Conservation (phyloP, 1,140 invertebrate species). For the Cydia splendana region DNA sequence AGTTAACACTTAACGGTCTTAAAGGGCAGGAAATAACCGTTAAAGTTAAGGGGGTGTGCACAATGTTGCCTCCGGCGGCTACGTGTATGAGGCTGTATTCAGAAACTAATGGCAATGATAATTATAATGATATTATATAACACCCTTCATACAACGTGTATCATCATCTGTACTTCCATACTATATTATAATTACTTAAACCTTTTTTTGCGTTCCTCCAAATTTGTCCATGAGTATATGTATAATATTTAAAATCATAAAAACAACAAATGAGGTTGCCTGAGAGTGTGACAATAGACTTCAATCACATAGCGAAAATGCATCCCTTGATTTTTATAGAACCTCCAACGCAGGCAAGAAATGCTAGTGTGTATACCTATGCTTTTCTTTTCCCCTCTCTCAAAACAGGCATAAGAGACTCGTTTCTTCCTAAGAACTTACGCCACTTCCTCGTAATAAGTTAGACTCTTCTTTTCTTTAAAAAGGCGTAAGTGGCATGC, state of each 20-base stretch:
- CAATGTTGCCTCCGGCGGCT: background rate
- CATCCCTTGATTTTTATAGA: background rate
- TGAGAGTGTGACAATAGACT: no score
- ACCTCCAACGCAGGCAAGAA: background rate
- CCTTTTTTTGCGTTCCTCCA: no score
- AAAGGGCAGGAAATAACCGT: background rate
- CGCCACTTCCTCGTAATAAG: background rate
- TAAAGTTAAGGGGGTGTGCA: background rate
- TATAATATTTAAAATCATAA: no score
- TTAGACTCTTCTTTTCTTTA: background rate
- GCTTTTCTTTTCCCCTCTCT: background rate
- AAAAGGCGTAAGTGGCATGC: background rate
- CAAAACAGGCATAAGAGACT: background rate
- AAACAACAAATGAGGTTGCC: no score
- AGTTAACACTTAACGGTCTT: slow-evolving; percentile 17
- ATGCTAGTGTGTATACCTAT: background rate
- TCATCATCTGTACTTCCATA: no score
- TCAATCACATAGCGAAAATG: no score
- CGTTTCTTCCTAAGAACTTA: background rate
- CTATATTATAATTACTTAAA: no score
- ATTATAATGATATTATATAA: no score
- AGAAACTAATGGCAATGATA: no score
- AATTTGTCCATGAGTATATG: no score
- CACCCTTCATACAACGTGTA: no score
- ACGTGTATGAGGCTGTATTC: background rate